Evolutionary conservation across 2,797 vertebrate species (phyloP), one percentile per base, ranked within the genome.

Genomic region (Sebastes kiyomatsui): DNA sequence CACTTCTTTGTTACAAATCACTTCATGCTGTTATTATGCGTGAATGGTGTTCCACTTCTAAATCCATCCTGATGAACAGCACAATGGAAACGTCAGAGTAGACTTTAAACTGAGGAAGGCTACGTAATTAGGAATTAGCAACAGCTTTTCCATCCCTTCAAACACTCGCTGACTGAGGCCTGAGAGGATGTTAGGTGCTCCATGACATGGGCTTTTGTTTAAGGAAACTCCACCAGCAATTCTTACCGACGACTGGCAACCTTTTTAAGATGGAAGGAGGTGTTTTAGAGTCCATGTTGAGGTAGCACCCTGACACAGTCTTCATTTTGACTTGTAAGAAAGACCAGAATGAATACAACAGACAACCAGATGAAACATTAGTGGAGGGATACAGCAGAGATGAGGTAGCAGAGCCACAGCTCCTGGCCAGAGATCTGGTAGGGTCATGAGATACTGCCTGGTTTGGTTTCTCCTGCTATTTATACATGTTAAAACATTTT

Each of bases 21-120:
- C 81, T 84, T 88, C 74, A 68, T 71, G 68, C 85, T 80, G 82
- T 77, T 85, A 77, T 67, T 77, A 60, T 62, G 61, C 18, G 60
- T 67, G 60, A 90, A 82, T 58, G 72, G 28, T 76, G 75, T 77
- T 92, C 81, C 67, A 35, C 78, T 82, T 75, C 60, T 82, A 75
- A 93, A 92, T 89, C 89, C 80, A 68, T 38, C 62, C 67, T 87
- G 90, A 88, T 83, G 82, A 79, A 56, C 68, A 52, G 67, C 68
- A 77, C 77, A 86, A 76, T 77, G 67, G 81, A 86, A 86, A 82
- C 22, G 27, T 70, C 75, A 58, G 72, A 25, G 70, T 32, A 52
- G 65, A 52, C 54, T 88, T 82, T 77, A 81, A 81, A 84, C 74
- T 27, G 65, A 65, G 58, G 42, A 77, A 79, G 42, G 76, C 68